Conservation (phyloP, 2,888 invertebrate genomes). For the Drosophila flavopinicola region DNA sequence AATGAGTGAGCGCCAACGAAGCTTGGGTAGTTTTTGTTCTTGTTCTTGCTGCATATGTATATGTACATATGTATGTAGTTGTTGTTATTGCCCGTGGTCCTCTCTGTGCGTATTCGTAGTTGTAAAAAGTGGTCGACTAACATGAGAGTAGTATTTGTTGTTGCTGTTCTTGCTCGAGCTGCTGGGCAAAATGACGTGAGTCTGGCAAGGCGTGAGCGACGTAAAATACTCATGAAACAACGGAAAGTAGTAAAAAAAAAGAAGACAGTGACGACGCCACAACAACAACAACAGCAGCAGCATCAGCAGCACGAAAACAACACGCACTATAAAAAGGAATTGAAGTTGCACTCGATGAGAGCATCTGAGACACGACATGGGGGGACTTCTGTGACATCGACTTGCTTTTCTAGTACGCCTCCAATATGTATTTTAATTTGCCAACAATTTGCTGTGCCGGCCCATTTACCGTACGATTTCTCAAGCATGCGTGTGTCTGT, state of each 20-base stretch:
- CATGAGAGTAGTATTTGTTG: constrained; percentile 46
- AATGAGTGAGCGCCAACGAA: constrained; percentile 32
- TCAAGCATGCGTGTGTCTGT: constrained; percentile 8
- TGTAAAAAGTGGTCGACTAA: constrained; percentile 49
- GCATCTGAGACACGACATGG: constrained; percentile 21
- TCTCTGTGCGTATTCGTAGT: constrained; percentile 67
- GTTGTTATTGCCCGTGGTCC: constrained; percentile 44
- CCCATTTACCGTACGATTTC: constrained; percentile 27
- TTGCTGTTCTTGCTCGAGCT: constrained; percentile 28
- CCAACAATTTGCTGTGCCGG: constrained; percentile 48
- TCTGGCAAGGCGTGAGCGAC: constrained; percentile 53
- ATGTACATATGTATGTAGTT: constrained; percentile 5
- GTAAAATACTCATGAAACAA: constrained; percentile 64
- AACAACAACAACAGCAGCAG: constrained; percentile 31
- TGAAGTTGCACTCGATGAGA: constrained; percentile 48
- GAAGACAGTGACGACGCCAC: constrained; percentile 50
- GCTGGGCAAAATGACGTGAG: constrained; percentile 71
- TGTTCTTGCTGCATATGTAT: constrained; percentile 28
- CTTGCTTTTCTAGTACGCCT: constrained; percentile 2
- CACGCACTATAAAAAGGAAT: constrained; percentile 52
- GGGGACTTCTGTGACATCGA: constrained; percentile 16
- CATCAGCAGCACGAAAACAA: constrained; percentile 31
- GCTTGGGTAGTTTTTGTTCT: constrained; percentile 46
- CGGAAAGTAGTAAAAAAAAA: constrained; percentile 50
- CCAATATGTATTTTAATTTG: constrained; percentile 33